Percentiles rank a stretch among this genome's conserved stretches.
Evolutionary conservation across 2,888 invertebrate genomes (phyloP).

Genomic region (Cybosia mesomella): DNA sequence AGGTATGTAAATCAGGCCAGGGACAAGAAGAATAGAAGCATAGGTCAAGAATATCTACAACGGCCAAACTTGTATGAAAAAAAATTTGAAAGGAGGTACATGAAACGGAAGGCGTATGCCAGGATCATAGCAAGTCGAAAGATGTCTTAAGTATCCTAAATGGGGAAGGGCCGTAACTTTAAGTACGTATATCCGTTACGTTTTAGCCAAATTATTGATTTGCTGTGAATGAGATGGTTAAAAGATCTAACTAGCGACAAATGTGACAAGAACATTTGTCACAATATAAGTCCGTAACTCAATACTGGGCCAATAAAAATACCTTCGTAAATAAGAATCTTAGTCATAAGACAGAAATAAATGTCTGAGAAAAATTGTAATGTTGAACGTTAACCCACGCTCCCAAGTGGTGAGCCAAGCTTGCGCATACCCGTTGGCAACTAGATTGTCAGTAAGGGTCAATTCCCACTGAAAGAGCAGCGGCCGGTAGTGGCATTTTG

Average conservation of each 20-base stretch:
- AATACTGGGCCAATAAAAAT: slow-evolving; percentile 76
- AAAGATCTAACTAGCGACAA: slow-evolving; percentile 42
- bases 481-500: too few relatives aligned
- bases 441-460: slow-evolving; percentile 44
- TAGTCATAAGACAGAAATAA: slow-evolving; percentile 79
- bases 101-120: too few relatives aligned
- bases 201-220: not conserved
- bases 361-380: slow-evolving; percentile 65
- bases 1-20: too few relatives aligned
- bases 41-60: too few relatives aligned
- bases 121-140: too few relatives aligned
- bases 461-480: slow-evolving; percentile 9
- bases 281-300: slow-evolving; percentile 65
- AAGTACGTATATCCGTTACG: not conserved
- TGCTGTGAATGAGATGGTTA: not conserved
- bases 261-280: slow-evolving; percentile 63
- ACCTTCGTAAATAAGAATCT: slow-evolving; percentile 72
- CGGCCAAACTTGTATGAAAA: too few relatives aligned
- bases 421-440: slow-evolving; percentile 50
- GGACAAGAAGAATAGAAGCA: too few relatives aligned
- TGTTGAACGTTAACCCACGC: slow-evolving; percentile 69
- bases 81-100: not conserved
- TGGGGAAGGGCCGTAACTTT: not conserved
- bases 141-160: not conserved
- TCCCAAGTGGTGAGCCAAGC: slow-evolving; percentile 62